Percentiles rank a stretch among this genome's conserved stretches.
These are phyloP conservation scores for Sphaerolaimus hirsutus DNA, from an alignment of 2,888 invertebrate species.

Conservation along the genomic window DNA sequence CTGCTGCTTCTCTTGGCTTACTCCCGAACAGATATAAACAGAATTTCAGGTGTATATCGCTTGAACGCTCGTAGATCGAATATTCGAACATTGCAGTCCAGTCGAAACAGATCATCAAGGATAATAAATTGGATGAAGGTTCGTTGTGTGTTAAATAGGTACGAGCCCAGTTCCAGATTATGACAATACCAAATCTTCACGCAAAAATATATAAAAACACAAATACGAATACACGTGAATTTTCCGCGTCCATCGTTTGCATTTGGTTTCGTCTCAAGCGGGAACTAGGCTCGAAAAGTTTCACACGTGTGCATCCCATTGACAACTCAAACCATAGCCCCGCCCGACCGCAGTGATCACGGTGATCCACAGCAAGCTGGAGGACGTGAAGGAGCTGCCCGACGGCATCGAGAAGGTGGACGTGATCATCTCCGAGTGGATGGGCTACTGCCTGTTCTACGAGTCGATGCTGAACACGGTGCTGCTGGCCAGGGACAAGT, in stretches of 20 bases:
- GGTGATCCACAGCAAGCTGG: conserved; percentile 42
- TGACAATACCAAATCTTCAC: no score
- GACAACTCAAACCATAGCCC: no score
- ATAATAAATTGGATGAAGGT: conserved; percentile 32
- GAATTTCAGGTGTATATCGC: no score
- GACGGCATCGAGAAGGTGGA: conserved; percentile 63
- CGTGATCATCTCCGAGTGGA: conserved; percentile 60
- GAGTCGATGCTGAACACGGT: conserved; percentile 99
- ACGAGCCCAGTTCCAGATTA: no score
- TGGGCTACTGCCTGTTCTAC: conserved; percentile 74
- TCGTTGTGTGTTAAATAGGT: conserved; percentile 2
- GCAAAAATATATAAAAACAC: no score
- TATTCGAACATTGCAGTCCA: conserved; percentile 96
- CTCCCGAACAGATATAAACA: no score
- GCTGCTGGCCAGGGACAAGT: conserved; percentile 86
- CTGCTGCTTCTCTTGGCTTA: conserved; percentile 3
- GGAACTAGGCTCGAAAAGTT: no score
- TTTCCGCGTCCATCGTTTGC: no score
- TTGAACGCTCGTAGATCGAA: conserved; percentile 56
- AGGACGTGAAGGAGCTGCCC: conserved; percentile 63
- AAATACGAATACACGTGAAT: no score
- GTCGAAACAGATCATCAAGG: conserved; percentile 70
- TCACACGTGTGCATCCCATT: no score
- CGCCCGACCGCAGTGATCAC: conserved; percentile 22
- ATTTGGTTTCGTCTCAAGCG: no score